These are phyloP conservation scores for Ichneumoninae sp. DNA, from an alignment of 2,888 invertebrate species.

Conservation along the genomic window DNA sequence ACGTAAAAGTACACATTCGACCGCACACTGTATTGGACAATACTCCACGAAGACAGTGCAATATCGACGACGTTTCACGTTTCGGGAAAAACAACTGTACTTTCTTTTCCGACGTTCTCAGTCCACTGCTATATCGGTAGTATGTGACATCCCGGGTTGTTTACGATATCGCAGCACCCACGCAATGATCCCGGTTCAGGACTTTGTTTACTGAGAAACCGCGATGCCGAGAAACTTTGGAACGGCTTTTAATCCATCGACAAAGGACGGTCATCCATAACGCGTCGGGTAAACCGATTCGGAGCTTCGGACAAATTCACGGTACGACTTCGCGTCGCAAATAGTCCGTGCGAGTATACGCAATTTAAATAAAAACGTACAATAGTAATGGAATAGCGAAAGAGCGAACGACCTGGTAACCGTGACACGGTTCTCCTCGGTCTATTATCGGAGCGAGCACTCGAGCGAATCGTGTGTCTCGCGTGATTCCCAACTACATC, in stretches of 20 bases:
- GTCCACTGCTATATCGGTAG: constrained; percentile 3
- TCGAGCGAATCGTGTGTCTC: constrained; percentile 40
- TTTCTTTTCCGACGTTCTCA: neutral
- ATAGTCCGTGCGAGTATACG: neutral
- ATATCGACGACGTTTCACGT: neutral
- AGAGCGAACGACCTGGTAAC: constrained; percentile 64
- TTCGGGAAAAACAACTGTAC: neutral
- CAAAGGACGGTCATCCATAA: neutral
- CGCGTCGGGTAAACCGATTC: neutral
- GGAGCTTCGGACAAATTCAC: constrained; percentile 1
- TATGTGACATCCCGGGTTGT: constrained; percentile 20
- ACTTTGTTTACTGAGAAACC: constrained; percentile 23
- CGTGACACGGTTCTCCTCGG: constrained; percentile 64
- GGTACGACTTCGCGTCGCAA: neutral
- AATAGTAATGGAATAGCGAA: constrained; percentile 14
- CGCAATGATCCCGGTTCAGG: constrained; percentile 7
- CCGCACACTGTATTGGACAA: too few species aligned
- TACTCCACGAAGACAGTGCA: too few species aligned
- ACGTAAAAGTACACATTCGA: too few species aligned
- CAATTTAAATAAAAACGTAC: constrained; percentile 25
- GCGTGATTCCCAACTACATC: neutral
- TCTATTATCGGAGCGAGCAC: neutral
- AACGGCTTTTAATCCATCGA: constrained; percentile 20
- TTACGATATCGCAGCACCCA: constrained; percentile 24
- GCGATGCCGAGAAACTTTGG: neutral